Evolutionary conservation across 2,113 vertebrate species (phyloP).

Genomic region (Petroica traversi): DNA sequence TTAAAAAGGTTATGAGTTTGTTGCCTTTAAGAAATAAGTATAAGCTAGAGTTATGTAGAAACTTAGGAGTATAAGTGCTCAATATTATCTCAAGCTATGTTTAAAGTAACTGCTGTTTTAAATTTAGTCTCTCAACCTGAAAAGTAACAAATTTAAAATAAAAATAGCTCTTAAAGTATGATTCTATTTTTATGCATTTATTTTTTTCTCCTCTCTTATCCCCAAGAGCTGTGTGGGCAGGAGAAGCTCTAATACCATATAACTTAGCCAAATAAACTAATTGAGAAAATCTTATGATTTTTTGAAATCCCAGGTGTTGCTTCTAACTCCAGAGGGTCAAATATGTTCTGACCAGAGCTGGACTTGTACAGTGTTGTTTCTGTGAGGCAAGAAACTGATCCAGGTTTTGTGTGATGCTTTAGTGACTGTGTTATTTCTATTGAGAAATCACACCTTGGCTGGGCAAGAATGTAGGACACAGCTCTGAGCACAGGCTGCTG

Average conservation of each 20-base stretch:
- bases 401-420: background rate
- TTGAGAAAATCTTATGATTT: background rate
- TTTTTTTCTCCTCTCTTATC: background rate
- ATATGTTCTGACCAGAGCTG: background rate
- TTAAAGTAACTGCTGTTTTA: background rate
- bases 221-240: background rate
- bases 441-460: background rate
- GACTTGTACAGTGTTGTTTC: background rate
- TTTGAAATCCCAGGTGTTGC: background rate
- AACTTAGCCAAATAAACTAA: background rate
- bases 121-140: background rate
- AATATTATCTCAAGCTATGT: background rate
- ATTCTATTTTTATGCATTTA: background rate
- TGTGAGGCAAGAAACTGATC: background rate
- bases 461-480: constrained; percentile 13
- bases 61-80: background rate
- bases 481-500: background rate
- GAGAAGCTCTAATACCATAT: background rate
- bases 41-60: background rate
- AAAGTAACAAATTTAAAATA: background rate
- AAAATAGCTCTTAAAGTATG: constrained; percentile 1
- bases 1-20: constrained; percentile 27
- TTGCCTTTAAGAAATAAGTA: background rate
- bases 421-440: background rate
- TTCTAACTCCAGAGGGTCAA: background rate